phyloP scores from a whole-genome alignment of 2,797 vertebrate species.

The Capromys pilorides region DNA sequence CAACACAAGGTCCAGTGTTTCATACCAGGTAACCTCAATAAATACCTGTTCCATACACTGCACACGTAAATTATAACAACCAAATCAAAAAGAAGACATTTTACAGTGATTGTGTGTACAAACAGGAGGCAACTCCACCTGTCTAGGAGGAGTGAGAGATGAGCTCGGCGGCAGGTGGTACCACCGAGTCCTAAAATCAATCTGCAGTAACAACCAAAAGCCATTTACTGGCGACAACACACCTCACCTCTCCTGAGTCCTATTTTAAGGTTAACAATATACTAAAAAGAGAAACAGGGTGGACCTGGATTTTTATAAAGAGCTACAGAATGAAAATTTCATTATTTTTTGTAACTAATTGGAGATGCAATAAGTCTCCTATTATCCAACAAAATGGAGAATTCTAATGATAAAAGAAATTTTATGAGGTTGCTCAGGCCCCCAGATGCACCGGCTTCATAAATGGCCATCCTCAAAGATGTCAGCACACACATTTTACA shows the following conservation, averaged over 20 bases:
- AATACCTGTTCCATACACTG: not conserved
- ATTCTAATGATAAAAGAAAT: not conserved
- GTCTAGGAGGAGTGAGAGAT: not conserved
- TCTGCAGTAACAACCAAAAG: not conserved
- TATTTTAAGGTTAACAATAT: constrained; percentile 24
- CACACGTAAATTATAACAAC: not conserved
- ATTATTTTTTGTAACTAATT: constrained; percentile 30
- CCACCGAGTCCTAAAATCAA: not conserved
- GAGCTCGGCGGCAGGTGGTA: not conserved
- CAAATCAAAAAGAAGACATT: not conserved
- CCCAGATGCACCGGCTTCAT: not conserved
- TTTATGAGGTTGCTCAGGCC: not conserved
- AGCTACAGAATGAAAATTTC: constrained; percentile 2
- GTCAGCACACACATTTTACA: not conserved
- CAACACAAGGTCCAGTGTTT: not conserved
- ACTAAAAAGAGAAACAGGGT: not conserved
- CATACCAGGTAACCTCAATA: not conserved
- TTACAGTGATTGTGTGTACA: not conserved
- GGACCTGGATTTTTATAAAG: constrained; percentile 5
- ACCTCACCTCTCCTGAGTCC: not conserved
- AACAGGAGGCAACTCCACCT: not conserved
- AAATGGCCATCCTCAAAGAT: constrained; percentile 9
- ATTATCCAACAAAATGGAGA: constrained; percentile 26
- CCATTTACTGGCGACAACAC: not conserved
- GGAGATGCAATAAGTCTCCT: not conserved